Base-by-base conservation (phyloP, 2,797 vertebrate genomes). In the Erpetoichthys calabaricus region DNA sequence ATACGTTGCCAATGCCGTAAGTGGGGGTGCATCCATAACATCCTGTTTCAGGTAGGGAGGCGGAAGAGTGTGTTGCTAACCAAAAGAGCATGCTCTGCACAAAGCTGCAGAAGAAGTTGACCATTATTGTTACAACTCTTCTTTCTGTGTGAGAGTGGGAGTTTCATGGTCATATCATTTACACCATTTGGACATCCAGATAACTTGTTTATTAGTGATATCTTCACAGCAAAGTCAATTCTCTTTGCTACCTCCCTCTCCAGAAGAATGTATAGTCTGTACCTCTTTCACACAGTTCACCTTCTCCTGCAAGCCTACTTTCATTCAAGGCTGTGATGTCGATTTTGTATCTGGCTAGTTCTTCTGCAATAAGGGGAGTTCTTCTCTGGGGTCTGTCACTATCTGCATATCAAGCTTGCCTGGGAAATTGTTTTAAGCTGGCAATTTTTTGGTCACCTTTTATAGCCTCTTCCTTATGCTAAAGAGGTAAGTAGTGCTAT, bases 311-410 rank as follows among this genome's bases (percentile, higher is more conserved):
- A 3, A 60, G 62, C 6, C 55, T 7, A 25, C 45, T 61, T 44
- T 64, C 63, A 45, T 47, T 55, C 7, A 60, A 53, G 46, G 51
- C 45, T 42, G 44, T 56, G 47, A 61, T 53, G 42, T 49, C 53
- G 5, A 52, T 41, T 6, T 10, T 56, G 45, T 45, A 55, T 51
- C 55, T 42, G 9, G 49, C 58, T 47, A 53, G 55, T 47, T 63
- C 62, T 63, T 51, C 57, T 45, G 53, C 42, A 10, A 60, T 7
- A 42, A 57, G 57, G 7, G 50, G 9, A 6, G 47, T 56, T 8
- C 9, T 43, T 52, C 55, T 56, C 45, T 52, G 41, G 49, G 55
- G 55, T 51, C 47, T 57, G 49, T 56, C 50, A 42, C 55, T 45
- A 42, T 47, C 6, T 42, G 47, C 42, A 6, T 52, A 56, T 61